These are phyloP conservation scores for Arvicanthis niloticus DNA, from an alignment of 2,113 vertebrate species.

Conservation along the genomic window DNA sequence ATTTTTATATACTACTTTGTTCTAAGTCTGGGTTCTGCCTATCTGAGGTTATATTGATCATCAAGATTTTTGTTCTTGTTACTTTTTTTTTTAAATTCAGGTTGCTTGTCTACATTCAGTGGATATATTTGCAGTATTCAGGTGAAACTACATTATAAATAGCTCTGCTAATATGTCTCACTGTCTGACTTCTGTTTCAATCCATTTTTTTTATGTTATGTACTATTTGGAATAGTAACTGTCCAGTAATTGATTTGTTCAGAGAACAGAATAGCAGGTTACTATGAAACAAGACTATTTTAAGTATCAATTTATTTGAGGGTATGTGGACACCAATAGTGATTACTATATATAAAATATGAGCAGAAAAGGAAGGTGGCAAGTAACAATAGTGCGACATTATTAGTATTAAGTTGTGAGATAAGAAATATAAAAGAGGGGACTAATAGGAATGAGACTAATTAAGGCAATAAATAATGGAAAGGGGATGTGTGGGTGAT, in stretches of 20 bases:
- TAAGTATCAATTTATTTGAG: background rate
- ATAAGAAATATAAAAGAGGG: background rate
- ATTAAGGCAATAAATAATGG: background rate
- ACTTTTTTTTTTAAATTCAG: background rate
- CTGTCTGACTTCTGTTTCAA: background rate
- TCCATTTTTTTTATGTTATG: background rate
- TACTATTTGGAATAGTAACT: background rate
- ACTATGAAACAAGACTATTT: background rate
- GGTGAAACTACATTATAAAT: background rate
- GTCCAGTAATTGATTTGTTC: too few relatives aligned
- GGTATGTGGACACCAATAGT: too few relatives aligned
- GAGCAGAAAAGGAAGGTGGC: background rate
- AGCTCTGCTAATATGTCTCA: background rate
- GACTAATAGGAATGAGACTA: background rate
- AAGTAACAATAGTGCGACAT: background rate
- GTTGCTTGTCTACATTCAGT: background rate
- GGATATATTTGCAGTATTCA: background rate
- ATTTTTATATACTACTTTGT: background rate
- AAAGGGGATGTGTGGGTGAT: background rate
- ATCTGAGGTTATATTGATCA: background rate
- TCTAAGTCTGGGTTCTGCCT: background rate
- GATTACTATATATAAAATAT: background rate
- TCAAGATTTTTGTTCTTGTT: background rate
- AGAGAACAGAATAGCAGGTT: background rate
- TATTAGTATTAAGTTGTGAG: too few relatives aligned